These are phyloP conservation scores for Idaea straminata DNA, from an alignment of 2,888 invertebrate genomes.

Conservation along the genomic window DNA sequence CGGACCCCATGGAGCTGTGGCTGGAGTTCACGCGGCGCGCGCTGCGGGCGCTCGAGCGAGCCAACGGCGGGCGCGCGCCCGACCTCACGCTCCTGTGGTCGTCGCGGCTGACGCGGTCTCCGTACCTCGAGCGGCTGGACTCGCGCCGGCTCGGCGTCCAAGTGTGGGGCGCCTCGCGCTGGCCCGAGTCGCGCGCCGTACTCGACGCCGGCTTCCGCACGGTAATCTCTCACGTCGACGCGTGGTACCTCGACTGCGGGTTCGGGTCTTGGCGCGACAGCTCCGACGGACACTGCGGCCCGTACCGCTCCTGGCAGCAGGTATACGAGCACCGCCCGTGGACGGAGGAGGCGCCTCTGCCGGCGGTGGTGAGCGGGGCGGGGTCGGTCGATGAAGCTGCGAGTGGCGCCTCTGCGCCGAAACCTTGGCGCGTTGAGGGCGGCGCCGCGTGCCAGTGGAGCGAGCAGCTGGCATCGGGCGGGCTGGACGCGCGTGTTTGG, in stretches of 20 bases:
- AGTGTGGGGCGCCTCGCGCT: slow-evolving; percentile 90
- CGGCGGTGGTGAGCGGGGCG: slow-evolving; percentile 44
- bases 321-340: slow-evolving; percentile 92
- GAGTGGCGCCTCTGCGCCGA: slow-evolving; percentile 56
- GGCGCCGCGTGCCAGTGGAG: slow-evolving; percentile 93
- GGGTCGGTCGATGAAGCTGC: slow-evolving; percentile 84
- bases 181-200: slow-evolving; percentile 89
- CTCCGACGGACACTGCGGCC: slow-evolving; percentile 92
- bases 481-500: slow-evolving; percentile 90
- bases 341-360: slow-evolving; percentile 62
- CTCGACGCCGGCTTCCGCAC: slow-evolving; percentile 88
- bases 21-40: slow-evolving; percentile 87
- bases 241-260: slow-evolving; percentile 94
- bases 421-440: slow-evolving; percentile 82
- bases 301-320: slow-evolving; percentile 93
- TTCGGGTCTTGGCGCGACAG: slow-evolving; percentile 92
- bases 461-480: slow-evolving; percentile 88
- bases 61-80: slow-evolving; percentile 80
- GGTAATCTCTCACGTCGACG: slow-evolving; percentile 91
- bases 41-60: slow-evolving; percentile 80
- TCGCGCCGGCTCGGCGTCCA: slow-evolving; percentile 83
- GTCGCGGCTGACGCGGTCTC: slow-evolving; percentile 86
- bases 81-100: slow-evolving; percentile 86
- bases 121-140: slow-evolving; percentile 82
- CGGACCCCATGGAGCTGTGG: slow-evolving; percentile 89